Evolutionary conservation across 2,113 vertebrate species (phyloP).

Genomic region (Zosterops lateralis): DNA sequence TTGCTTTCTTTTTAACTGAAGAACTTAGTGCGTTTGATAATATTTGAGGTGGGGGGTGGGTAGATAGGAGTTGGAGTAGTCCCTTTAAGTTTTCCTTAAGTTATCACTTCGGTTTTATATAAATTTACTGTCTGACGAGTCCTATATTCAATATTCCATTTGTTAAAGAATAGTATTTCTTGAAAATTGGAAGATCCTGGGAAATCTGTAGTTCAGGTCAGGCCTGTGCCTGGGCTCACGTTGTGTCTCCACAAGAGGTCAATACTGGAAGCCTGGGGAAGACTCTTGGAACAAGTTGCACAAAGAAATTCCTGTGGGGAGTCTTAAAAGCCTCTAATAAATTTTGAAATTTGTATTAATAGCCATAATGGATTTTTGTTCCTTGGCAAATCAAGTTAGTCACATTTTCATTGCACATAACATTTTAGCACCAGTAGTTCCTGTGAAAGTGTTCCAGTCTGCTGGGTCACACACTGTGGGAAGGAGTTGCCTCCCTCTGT

Average conservation of each 20-base stretch:
- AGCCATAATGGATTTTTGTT: neutral
- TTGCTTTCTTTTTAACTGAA: neutral
- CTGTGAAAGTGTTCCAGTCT: neutral
- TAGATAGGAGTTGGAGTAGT: neutral
- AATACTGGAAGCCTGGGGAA: neutral
- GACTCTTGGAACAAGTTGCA: neutral
- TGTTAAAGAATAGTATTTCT: neutral
- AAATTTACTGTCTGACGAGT: neutral
- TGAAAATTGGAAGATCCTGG: neutral
- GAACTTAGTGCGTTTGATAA: neutral
- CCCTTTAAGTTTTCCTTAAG: neutral
- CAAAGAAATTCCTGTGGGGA: neutral
- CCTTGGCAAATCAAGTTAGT: rapidly evolving
- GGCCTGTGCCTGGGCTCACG: neutral
- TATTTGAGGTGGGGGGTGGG: neutral
- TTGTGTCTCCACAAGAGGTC: neutral
- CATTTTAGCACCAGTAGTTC: neutral
- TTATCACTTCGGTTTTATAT: neutral
- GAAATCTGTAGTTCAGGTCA: neutral
- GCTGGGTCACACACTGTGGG: neutral
- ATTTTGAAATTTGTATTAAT: neutral
- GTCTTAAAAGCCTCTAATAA: neutral
- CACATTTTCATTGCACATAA: rapidly evolving
- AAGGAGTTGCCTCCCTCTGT: neutral
- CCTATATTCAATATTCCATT: neutral